Evolutionary conservation across 2,797 vertebrate species (phyloP), one percentile per base, ranked within the genome.

Genomic region (Falco novaeseelandiae): DNA sequence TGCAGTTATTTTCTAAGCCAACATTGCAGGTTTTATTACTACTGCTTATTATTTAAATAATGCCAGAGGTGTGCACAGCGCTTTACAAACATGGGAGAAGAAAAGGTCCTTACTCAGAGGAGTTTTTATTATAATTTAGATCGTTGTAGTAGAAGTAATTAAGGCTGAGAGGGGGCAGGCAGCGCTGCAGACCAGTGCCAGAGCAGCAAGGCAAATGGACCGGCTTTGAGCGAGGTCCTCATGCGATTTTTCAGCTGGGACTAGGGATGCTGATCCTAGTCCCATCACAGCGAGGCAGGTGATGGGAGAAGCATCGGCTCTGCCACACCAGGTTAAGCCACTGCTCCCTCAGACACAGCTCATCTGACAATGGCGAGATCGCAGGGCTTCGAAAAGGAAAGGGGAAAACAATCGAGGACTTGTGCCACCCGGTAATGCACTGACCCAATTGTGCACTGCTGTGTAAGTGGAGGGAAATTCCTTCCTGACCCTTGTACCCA

Each of bases 391-490:
- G 7, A 4, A 77, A 40, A 55, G 77, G 71, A 73, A 46, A 65
- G 78, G 89, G 67, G 27, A 88, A 83, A 90, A 32, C 92, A 91
- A 55, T 78, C 67, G 22, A 27, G 58, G 83, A 20, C 90, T 96
- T 59, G 91, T 78, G 91, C 38, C 90, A 85, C 92, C 93, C 51
- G 6, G 74, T 85, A 63, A 92, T 65, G 93, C 94, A 29, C 63
- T 96, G 94, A 97, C 94, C 95, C 92, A 92, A 67, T 96, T 97
- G 95, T 96, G 90, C 97, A 90, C 59, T 95, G 95, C 95, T 74
- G 78, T 97, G 93, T 96, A 10, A 96, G 89, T 93, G 95, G 92
- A 95, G 90, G 78, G 95, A 92, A 91, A 96, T 96, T 97, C 94
- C 93, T 97, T 90, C 89, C 95, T 94, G 96, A 96, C 95, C 96